phyloP scores from a whole-genome alignment of 2,888 invertebrate species.

The Meloe dianella region DNA sequence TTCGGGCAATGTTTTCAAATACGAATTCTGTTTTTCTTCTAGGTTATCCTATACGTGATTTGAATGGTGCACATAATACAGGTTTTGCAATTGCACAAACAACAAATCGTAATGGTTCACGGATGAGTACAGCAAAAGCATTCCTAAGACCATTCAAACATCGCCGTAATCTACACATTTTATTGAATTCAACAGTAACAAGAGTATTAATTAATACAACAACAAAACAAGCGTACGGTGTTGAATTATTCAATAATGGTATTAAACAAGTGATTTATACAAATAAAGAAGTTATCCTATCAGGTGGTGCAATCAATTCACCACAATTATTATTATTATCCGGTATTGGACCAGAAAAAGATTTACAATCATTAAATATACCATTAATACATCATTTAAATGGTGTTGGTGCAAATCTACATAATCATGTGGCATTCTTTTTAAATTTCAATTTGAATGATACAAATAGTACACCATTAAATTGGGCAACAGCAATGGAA shows the following conservation, averaged over 20 bases:
- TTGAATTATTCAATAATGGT: slow-evolving; percentile 70
- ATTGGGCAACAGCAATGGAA: slow-evolving; percentile 93
- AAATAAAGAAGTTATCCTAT: slow-evolving; percentile 72
- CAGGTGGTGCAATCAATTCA: slow-evolving; percentile 81
- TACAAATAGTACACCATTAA: slow-evolving; percentile 83
- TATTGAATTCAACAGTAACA: slow-evolving; percentile 82
- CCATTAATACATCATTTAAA: slow-evolving; percentile 75
- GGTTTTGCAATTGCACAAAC: slow-evolving; percentile 91
- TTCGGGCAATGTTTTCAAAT: too few species aligned
- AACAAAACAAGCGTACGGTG: slow-evolving; percentile 77
- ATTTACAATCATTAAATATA: slow-evolving; percentile 68
- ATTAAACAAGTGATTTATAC: slow-evolving; percentile 67
- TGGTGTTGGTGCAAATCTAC: slow-evolving; percentile 83
- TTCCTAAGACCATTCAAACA: slow-evolving; percentile 80
- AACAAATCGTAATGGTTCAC: slow-evolving; percentile 83
- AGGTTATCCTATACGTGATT: slow-evolving; percentile 78
- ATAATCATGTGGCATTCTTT: slow-evolving; percentile 84
- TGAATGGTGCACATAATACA: slow-evolving; percentile 80
- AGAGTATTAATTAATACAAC: slow-evolving; percentile 77
- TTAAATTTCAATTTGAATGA: slow-evolving; percentile 82
- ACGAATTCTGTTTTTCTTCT: slow-evolving; percentile 32
- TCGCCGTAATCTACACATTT: slow-evolving; percentile 80
- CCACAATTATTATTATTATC: slow-evolving; percentile 92
- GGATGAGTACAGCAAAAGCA: slow-evolving; percentile 81
- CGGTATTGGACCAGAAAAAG: slow-evolving; percentile 81